These are phyloP conservation scores for Epinephelus cyanopodus DNA, from an alignment of 2,113 vertebrate genomes.

Conservation along the genomic window DNA sequence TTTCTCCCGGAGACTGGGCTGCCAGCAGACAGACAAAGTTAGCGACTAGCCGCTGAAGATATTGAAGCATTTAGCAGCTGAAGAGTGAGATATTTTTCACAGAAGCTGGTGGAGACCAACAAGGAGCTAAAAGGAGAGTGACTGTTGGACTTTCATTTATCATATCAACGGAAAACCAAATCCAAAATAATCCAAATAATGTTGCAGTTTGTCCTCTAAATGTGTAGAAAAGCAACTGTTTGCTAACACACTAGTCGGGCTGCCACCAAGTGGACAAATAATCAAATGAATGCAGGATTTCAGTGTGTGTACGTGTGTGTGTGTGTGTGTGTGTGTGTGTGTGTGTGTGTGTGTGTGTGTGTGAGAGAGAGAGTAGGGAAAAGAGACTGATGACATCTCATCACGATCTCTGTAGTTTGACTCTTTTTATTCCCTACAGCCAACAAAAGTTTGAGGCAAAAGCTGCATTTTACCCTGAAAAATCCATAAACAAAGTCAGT, in stretches of 20 bases:
- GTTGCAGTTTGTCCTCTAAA: background rate
- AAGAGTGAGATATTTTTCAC: too few relatives aligned
- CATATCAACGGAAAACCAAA: background rate
- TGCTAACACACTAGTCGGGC: background rate
- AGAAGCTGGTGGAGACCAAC: background rate
- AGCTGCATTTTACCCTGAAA: background rate
- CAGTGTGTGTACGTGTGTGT: background rate
- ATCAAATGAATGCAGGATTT: background rate
- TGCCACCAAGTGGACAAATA: background rate
- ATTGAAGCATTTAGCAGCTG: too few relatives aligned
- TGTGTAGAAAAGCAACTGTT: background rate
- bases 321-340: background rate
- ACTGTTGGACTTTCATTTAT: background rate
- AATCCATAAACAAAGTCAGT: background rate
- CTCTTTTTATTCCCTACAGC: background rate
- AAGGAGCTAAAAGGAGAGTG: background rate
- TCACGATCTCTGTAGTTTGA: background rate
- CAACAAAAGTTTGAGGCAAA: background rate
- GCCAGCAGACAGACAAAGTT: background rate
- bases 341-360: too few relatives aligned
- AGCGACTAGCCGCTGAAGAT: background rate
- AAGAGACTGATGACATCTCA: background rate
- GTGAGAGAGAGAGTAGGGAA: background rate
- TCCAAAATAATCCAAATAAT: background rate
- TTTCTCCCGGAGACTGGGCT: too few relatives aligned